phyloP scores from a whole-genome alignment of 2,888 invertebrate genomes.

The Caenorhabditis sp. region DNA sequence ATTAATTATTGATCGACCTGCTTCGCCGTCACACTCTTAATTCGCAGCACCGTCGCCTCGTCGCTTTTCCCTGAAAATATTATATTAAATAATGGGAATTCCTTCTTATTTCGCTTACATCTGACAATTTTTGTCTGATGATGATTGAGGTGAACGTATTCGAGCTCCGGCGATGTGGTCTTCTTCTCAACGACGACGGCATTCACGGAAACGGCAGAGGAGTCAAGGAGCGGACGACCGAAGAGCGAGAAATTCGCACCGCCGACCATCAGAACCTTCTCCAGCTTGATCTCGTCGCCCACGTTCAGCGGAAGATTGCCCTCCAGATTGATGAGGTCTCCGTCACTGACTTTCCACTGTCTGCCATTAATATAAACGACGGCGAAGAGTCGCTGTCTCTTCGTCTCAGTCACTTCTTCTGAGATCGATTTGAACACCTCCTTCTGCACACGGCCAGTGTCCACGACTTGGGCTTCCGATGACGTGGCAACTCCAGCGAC shows the following conservation, averaged over 20 bases:
- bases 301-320: slow-evolving; percentile 80
- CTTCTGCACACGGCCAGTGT: slow-evolving; percentile 41
- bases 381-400: slow-evolving; percentile 80
- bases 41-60: slow-evolving; percentile 74
- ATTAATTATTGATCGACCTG: slow-evolving; percentile 34
- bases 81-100: background rate
- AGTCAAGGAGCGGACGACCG: slow-evolving; percentile 80
- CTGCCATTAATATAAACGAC: slow-evolving; percentile 80
- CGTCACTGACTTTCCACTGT: slow-evolving; percentile 80
- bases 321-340: slow-evolving; percentile 79
- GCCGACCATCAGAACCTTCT: slow-evolving; percentile 81
- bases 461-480: slow-evolving; percentile 39
- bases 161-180: slow-evolving; percentile 71
- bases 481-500: slow-evolving; percentile 6
- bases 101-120: slow-evolving; percentile 63
- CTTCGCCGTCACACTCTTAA: slow-evolving; percentile 70
- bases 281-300: slow-evolving; percentile 81
- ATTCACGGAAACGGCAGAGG: slow-evolving; percentile 79
- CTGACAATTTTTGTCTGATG: slow-evolving; percentile 65
- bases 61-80: slow-evolving; percentile 68
- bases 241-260: slow-evolving; percentile 80
- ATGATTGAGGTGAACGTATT: slow-evolving; percentile 70
- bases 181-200: slow-evolving; percentile 81
- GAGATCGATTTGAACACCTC: slow-evolving; percentile 68
- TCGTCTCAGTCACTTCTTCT: slow-evolving; percentile 64